phyloP scores from a whole-genome alignment of 1,140 invertebrate genomes.

The Scylla paramamosain region DNA sequence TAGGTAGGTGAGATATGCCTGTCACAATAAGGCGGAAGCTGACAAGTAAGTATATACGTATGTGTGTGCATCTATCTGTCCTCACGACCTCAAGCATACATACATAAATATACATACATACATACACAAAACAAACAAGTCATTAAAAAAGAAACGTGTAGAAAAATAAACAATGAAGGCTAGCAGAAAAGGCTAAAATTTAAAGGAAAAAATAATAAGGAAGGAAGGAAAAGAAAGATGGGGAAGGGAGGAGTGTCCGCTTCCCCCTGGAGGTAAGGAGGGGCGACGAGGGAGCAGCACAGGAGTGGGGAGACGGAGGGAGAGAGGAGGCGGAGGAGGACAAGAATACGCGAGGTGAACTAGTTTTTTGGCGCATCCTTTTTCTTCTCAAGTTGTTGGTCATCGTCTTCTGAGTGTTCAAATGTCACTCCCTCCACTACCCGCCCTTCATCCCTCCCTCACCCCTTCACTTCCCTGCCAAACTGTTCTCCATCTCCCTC shows the following conservation, averaged over 20 bases:
- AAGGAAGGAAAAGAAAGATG: neutral
- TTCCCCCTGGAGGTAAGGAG: neutral
- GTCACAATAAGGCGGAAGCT: too few species aligned
- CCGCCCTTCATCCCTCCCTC: neutral
- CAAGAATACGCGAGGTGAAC: neutral
- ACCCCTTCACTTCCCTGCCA: neutral
- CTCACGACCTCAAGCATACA: too few species aligned
- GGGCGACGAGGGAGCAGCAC: neutral
- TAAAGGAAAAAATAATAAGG: too few species aligned
- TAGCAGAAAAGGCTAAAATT: neutral
- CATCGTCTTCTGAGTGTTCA: neutral
- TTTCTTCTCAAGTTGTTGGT: neutral
- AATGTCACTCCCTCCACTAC: neutral
- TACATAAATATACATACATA: too few species aligned
- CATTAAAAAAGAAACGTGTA: too few species aligned
- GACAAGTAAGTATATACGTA: too few species aligned
- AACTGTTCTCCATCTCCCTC: neutral
- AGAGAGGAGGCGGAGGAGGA: neutral
- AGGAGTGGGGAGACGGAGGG: neutral
- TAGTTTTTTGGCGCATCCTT: neutral
- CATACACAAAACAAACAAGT: too few species aligned
- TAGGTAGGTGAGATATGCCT: too few species aligned
- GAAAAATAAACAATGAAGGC: too few species aligned
- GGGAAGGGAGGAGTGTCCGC: neutral
- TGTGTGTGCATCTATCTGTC: too few species aligned